These are phyloP conservation scores for Penaeus monodon DNA, from an alignment of 2,888 invertebrate species.

Conservation along the genomic window DNA sequence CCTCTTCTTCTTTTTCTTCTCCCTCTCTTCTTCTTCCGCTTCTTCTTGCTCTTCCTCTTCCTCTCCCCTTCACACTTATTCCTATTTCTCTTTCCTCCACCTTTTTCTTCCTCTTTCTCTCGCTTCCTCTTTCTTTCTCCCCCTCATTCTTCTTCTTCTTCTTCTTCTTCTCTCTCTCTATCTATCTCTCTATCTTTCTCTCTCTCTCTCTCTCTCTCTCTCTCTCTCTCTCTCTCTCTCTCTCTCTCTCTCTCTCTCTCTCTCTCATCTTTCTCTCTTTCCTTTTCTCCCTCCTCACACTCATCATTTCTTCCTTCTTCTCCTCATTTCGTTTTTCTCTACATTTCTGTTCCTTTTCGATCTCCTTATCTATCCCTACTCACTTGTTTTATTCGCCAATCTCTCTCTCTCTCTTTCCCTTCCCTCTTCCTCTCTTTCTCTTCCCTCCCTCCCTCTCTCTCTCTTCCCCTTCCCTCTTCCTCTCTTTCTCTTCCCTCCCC, in stretches of 20 bases:
- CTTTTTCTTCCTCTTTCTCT: not conserved
- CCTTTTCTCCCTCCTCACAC: no score
- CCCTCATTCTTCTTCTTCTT: not conserved
- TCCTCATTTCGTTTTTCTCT: no score
- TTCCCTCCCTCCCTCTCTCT: not conserved
- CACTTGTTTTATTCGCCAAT: no score
- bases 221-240: not conserved
- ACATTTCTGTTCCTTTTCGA: no score
- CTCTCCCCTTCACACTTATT: no score
- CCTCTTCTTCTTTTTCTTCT: not conserved
- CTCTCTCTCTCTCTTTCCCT: not conserved
- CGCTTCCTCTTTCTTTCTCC: not conserved
- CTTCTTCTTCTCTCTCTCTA: no score
- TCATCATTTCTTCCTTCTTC: no score
- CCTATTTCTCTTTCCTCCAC: no score
- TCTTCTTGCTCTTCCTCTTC: no score
- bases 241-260: not conserved
- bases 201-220: not conserved
- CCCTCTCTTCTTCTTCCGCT: not conserved
- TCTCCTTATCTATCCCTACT: no score
- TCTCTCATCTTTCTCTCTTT: not conserved
- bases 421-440: not conserved
- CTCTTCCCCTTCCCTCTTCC: not conserved
- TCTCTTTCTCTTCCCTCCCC: not conserved
- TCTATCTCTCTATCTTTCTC: not conserved